These are phyloP conservation scores for Drosophila rubida DNA, from an alignment of 2,888 invertebrate species.

Conservation along the genomic window DNA sequence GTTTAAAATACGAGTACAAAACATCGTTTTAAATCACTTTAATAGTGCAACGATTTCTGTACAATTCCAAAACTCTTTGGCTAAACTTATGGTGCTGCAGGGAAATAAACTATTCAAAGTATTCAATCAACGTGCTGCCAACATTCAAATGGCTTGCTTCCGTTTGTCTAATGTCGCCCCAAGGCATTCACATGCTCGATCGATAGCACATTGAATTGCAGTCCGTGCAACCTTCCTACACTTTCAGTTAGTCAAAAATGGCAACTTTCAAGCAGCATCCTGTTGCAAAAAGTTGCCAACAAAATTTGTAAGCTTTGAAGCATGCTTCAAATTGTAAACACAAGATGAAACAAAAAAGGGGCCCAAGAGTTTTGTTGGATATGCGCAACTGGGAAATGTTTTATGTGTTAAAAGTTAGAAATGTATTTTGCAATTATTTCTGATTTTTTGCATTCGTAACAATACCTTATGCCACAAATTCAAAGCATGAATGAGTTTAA, in stretches of 20 bases:
- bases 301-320: conserved; percentile 49
- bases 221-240: conserved; percentile 26
- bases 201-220: conserved; percentile 15
- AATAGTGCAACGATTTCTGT: not conserved
- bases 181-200: conserved; percentile 5
- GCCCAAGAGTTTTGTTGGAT: not conserved
- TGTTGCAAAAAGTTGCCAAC: conserved; percentile 53
- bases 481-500: not conserved
- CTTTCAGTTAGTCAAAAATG: conserved; percentile 39
- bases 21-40: not conserved
- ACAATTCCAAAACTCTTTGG: not conserved
- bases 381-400: not conserved
- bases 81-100: not conserved
- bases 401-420: not conserved
- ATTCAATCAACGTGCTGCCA: conserved; percentile 14
- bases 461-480: too few species aligned
- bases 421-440: not conserved
- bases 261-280: conserved; percentile 50
- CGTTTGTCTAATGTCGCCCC: conserved; percentile 16
- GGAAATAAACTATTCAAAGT: conserved; percentile 4
- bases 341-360: conserved; percentile 2
- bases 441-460: too few species aligned
- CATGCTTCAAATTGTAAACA: conserved; percentile 42
- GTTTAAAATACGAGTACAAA: not conserved
- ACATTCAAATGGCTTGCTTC: conserved; percentile 25